Percentiles rank a stretch among this genome's conserved stretches.
These are phyloP conservation scores for Deladenus siricidicola DNA, from an alignment of 2,888 invertebrate genomes.

Conservation along the genomic window DNA sequence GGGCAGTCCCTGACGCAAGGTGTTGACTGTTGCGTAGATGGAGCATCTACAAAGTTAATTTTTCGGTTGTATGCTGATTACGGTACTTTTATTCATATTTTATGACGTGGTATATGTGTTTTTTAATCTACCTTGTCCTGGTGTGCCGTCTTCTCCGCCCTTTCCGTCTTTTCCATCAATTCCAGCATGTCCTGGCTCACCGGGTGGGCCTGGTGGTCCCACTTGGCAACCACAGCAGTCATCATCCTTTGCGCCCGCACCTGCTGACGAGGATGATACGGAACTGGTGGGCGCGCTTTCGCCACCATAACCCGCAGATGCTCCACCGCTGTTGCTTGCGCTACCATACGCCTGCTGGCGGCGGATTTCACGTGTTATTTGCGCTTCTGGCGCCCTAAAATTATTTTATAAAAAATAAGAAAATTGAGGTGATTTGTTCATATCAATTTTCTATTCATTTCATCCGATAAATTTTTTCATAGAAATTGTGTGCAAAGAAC, in stretches of 20 bases:
- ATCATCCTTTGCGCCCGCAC: slow-evolving; percentile 7
- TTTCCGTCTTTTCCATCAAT: slow-evolving; percentile 25
- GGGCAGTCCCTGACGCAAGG: slow-evolving; percentile 46
- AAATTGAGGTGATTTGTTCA: no score
- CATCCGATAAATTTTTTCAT: no score
- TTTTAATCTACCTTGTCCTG: slow-evolving; percentile 20
- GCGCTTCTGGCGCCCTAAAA: slow-evolving; percentile 9
- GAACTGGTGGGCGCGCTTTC: slow-evolving; percentile 11
- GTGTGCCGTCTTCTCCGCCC: slow-evolving; percentile 28
- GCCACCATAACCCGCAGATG: slow-evolving; percentile 11
- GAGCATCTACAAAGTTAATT: slow-evolving; percentile 23
- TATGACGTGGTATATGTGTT: background rate
- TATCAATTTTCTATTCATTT: no score
- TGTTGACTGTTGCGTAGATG: slow-evolving; percentile 21
- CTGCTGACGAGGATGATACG: slow-evolving; percentile 8
- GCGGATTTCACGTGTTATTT: slow-evolving; percentile 27
- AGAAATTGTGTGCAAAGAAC: slow-evolving; percentile 2
- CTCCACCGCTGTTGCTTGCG: background rate
- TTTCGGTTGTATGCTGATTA: no score
- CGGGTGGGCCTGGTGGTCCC: slow-evolving; percentile 35
- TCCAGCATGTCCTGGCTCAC: slow-evolving; percentile 28
- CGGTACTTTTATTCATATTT: no score
- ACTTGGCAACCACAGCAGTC: slow-evolving; percentile 31
- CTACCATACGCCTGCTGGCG: slow-evolving; percentile 30
- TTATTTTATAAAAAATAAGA: no score